phyloP scores from a whole-genome alignment of 2,888 invertebrate species.

The Metallyticus violacea region DNA sequence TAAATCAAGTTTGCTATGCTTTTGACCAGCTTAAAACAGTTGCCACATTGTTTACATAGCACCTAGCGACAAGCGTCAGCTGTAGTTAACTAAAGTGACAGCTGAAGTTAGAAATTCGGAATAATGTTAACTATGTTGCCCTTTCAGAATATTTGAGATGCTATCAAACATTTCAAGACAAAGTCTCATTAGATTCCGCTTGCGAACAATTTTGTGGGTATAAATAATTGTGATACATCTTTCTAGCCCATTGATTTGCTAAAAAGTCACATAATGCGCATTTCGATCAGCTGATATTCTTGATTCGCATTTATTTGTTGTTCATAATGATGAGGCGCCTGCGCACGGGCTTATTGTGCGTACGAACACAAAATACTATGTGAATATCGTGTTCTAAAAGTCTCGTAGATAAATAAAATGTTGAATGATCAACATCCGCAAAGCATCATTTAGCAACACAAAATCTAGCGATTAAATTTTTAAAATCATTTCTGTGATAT shows the following conservation, averaged over 20 bases:
- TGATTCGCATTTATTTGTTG: conserved; percentile 28
- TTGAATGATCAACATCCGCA: conserved; percentile 21
- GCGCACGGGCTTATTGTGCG: conserved; percentile 30
- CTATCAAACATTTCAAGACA: background rate
- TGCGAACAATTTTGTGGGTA: background rate
- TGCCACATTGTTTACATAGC: background rate
- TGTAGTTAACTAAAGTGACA: background rate
- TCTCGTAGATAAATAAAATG: conserved; percentile 1
- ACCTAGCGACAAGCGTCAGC: background rate
- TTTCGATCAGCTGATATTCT: conserved; percentile 34
- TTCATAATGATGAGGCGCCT: conserved; percentile 21
- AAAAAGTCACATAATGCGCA: conserved; percentile 4
- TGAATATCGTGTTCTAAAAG: background rate
- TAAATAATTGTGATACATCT: background rate
- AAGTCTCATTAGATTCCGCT: background rate
- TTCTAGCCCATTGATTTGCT: background rate
- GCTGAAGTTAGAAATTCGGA: background rate
- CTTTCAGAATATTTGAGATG: background rate
- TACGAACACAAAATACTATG: conserved; percentile 24
- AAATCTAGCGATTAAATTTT: background rate
- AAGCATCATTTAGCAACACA: background rate
- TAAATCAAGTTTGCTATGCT: background rate
- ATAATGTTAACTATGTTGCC: background rate
- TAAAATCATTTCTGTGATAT: background rate
- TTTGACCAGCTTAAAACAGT: background rate